phyloP scores from a whole-genome alignment of 2,888 invertebrate species.

The Mesoligia furuncula region DNA sequence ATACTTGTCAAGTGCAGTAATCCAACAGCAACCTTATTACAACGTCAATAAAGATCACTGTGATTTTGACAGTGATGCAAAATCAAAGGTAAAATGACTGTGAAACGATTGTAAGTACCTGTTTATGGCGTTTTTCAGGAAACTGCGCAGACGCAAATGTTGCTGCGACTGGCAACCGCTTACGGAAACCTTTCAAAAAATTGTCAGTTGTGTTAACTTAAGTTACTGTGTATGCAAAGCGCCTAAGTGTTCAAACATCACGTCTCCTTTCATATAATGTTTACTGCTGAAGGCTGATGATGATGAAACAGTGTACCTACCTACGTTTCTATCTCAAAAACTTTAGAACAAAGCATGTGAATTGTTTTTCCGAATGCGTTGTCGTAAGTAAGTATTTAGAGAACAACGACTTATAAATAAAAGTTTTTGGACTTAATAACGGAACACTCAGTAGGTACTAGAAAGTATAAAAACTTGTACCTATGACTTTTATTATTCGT shows the following conservation, averaged over 20 bases:
- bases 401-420: not conserved
- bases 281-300: no score
- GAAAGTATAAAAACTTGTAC: not conserved
- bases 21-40: not conserved
- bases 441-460: not conserved
- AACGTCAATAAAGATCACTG: not conserved
- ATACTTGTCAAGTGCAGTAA: not conserved
- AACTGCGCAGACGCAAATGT: no score
- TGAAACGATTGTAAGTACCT: not conserved
- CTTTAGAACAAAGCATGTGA: not conserved
- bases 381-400: not conserved
- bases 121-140: not conserved
- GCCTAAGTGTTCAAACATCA: not conserved
- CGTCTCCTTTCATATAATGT: no score
- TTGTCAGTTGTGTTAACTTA: not conserved
- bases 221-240: not conserved
- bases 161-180: no score
- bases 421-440: not conserved
- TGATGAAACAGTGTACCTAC: no score
- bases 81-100: not conserved
- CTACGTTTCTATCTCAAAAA: not conserved
- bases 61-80: not conserved
- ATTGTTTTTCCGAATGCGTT: not conserved
- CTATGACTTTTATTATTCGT: not conserved
- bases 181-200: not conserved